A percentile compares a stretch with the other conserved stretches of the same genome.
These are phyloP conservation scores for Aricia artaxerxes DNA, from an alignment of 2,888 invertebrate species.

Conservation along the genomic window DNA sequence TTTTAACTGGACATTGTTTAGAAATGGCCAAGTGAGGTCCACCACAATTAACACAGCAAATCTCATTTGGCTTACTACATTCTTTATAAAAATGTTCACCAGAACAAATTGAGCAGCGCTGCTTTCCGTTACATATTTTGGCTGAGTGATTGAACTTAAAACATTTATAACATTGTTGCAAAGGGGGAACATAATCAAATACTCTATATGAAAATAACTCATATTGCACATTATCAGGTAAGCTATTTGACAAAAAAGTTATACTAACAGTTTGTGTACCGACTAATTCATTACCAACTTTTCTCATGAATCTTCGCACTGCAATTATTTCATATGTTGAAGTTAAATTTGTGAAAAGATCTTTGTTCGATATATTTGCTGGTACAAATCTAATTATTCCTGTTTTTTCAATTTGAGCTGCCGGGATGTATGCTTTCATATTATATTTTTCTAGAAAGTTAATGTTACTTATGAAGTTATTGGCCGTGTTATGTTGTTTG, in stretches of 20 bases:
- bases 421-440: constrained; percentile 24
- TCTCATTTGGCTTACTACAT: constrained; percentile 31
- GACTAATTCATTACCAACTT: too few relatives aligned
- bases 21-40: constrained; percentile 26
- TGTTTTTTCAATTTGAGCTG: background rate
- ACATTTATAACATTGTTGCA: background rate
- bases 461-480: background rate
- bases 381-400: too few relatives aligned
- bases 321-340: too few relatives aligned
- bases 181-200: too few relatives aligned
- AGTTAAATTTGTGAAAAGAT: too few relatives aligned
- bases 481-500: background rate
- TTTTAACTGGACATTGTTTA: too few relatives aligned
- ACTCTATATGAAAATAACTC: too few relatives aligned
- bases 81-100: constrained; percentile 30
- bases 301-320: too few relatives aligned
- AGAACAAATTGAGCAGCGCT: background rate
- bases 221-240: too few relatives aligned
- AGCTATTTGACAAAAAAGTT: too few relatives aligned
- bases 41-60: constrained; percentile 34
- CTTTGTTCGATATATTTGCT: too few relatives aligned
- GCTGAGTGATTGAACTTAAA: background rate
- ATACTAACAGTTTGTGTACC: too few relatives aligned
- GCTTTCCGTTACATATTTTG: background rate
- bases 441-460: background rate